Conservation (phyloP, 2,888 invertebrate genomes). For the Netelia fuscicornis region DNA sequence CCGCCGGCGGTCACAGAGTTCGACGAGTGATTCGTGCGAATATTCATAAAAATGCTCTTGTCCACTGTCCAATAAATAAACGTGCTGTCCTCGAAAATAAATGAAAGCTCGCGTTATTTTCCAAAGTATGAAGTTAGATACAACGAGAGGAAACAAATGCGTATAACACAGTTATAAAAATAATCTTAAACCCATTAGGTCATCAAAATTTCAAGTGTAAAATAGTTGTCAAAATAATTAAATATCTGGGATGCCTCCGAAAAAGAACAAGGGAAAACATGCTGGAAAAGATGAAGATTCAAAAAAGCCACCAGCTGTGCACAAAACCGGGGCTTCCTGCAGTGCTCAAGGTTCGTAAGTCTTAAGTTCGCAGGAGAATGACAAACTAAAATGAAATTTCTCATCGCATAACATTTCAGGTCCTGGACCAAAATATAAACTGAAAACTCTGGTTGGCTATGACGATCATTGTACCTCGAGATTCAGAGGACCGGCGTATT, state of each 20-base stretch:
- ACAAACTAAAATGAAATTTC: conserved; percentile 11
- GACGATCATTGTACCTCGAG: conserved; percentile 87
- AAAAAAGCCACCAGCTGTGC: conserved; percentile 55
- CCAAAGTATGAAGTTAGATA: conserved; percentile 43
- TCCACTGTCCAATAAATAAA: conserved; percentile 60
- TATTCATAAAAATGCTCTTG: conserved; percentile 28
- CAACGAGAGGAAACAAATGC: conserved; percentile 27
- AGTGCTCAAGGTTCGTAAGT: conserved; percentile 41
- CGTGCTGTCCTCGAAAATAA: conserved; percentile 48
- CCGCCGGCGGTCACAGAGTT: conserved; percentile 87
- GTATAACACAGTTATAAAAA: conserved; percentile 20
- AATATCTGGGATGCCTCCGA: conserved; percentile 59
- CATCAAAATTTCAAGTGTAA: conserved; percentile 64
- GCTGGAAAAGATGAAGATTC: conserved; percentile 11
- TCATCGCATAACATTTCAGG: conserved; percentile 63
- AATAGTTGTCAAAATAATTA: conserved; percentile 53
- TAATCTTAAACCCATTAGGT: conserved; percentile 32
- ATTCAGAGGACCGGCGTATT: conserved; percentile 88
- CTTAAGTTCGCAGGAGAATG: background rate
- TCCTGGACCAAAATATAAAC: conserved; percentile 88
- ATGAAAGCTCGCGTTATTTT: conserved; percentile 28
- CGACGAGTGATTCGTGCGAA: conserved; percentile 79
- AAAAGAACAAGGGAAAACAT: conserved; percentile 53
- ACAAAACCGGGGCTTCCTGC: conserved; percentile 51
- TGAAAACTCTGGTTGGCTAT: conserved; percentile 88